These are phyloP conservation scores for Fistularia tabacaria DNA, from an alignment of 2,797 vertebrate genomes.

Conservation along the genomic window DNA sequence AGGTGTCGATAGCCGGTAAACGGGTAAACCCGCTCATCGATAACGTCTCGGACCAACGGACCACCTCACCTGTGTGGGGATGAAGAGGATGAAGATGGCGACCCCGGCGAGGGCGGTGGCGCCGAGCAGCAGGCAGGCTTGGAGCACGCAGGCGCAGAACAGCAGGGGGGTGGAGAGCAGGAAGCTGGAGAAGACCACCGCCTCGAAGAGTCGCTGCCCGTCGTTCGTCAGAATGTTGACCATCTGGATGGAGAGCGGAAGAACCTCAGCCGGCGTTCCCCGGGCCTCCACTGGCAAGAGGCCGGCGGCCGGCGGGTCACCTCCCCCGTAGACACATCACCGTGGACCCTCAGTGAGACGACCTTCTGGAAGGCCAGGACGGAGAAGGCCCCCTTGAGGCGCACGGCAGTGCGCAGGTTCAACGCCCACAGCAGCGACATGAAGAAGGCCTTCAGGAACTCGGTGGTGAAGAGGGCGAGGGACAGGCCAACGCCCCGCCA, in stretches of 20 bases:
- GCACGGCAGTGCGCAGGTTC: slow-evolving; percentile 75
- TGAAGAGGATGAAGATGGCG: slow-evolving; percentile 65
- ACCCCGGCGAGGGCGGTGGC: slow-evolving; percentile 76
- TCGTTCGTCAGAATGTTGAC: slow-evolving; percentile 80
- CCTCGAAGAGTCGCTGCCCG: slow-evolving; percentile 79
- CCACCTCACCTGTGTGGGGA: slow-evolving; percentile 75
- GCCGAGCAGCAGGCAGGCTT: slow-evolving; percentile 74
- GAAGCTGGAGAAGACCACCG: slow-evolving; percentile 69
- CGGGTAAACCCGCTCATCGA: too few species aligned
- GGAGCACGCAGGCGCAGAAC: slow-evolving; percentile 60
- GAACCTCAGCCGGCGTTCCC: background rate
- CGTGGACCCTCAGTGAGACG: slow-evolving; percentile 70
- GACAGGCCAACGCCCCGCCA: slow-evolving; percentile 70
- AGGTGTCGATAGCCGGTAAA: too few species aligned
- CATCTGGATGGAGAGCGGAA: slow-evolving; percentile 56
- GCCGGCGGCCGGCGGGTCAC: slow-evolving; percentile 44
- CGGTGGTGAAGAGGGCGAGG: slow-evolving; percentile 69
- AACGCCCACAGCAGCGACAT: slow-evolving; percentile 75
- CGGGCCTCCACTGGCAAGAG: too few species aligned
- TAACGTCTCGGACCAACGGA: too few species aligned
- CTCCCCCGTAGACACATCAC: slow-evolving; percentile 76
- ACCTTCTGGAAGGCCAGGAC: slow-evolving; percentile 76
- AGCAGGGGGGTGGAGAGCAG: slow-evolving; percentile 65
- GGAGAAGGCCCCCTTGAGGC: slow-evolving; percentile 76
- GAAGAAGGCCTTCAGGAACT: slow-evolving; percentile 73